These are phyloP conservation scores for Sipha maydis DNA, from an alignment of 2,888 invertebrate species.

Conservation along the genomic window DNA sequence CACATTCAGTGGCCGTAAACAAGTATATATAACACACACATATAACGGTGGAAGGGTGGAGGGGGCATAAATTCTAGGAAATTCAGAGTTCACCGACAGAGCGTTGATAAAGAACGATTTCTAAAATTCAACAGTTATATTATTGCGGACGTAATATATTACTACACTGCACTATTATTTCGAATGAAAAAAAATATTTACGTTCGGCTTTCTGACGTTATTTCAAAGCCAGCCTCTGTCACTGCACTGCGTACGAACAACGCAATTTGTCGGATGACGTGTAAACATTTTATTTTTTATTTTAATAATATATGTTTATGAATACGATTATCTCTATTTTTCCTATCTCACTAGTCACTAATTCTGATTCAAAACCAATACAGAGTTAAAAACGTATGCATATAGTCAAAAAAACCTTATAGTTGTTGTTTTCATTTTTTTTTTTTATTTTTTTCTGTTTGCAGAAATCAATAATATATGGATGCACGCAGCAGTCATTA, in stretches of 20 bases:
- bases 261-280: not conserved
- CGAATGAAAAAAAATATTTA: not conserved
- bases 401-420: not conserved
- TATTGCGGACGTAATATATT: not conserved
- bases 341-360: no score
- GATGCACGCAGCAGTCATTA: no score
- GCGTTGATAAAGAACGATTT: not conserved
- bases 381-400: not conserved
- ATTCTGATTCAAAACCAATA: no score
- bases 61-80: not conserved
- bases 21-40: no score
- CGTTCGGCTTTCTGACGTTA: not conserved
- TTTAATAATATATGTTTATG: not conserved
- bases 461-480: not conserved
- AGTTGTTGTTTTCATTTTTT: not conserved
- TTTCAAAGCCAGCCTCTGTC: not conserved
- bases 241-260: not conserved
- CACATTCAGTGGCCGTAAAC: not conserved
- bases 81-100: not conserved
- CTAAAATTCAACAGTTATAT: not conserved
- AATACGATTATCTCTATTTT: not conserved
- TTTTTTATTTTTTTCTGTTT: not conserved
- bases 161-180: not conserved
- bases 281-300: not conserved
- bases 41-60: not conserved